These are phyloP conservation scores for Gobio gobio DNA, from an alignment of 2,113 vertebrate genomes.

Conservation along the genomic window DNA sequence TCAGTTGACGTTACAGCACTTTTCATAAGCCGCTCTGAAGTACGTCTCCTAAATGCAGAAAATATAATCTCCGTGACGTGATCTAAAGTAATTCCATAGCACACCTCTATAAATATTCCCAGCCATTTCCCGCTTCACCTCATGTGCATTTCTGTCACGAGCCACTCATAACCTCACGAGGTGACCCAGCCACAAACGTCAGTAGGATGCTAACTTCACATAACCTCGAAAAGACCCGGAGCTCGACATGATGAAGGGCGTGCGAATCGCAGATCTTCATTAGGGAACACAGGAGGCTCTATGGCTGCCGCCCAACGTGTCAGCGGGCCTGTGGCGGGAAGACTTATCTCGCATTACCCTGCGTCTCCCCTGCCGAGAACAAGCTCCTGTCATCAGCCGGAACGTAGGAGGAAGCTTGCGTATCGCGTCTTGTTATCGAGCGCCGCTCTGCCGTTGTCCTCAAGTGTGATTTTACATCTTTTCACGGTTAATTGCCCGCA, in stretches of 20 bases:
- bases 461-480: conserved; percentile 7
- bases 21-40: neutral
- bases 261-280: neutral
- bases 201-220: conserved; percentile 7
- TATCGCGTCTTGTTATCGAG: neutral
- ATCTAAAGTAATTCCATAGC: neutral
- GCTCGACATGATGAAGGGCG: neutral
- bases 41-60: neutral
- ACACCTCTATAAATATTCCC: neutral
- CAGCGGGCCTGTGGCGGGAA: conserved; percentile 19
- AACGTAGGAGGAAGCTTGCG: conserved; percentile 30
- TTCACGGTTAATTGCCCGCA: neutral
- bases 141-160: neutral
- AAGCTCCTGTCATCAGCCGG: conserved; percentile 20
- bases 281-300: neutral
- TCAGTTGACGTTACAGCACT: neutral
- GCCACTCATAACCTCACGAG: neutral
- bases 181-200: neutral
- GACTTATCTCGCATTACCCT: conserved; percentile 40
- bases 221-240: conserved; percentile 20
- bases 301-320: conserved; percentile 12
- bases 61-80: neutral
- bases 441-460: neutral
- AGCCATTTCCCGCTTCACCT: neutral
- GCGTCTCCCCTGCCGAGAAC: conserved; percentile 40